A percentile compares a stretch with the other conserved stretches of the same genome.
phyloP scores from a whole-genome alignment of 2,113 vertebrate genomes.

The Colinus virginianus region DNA sequence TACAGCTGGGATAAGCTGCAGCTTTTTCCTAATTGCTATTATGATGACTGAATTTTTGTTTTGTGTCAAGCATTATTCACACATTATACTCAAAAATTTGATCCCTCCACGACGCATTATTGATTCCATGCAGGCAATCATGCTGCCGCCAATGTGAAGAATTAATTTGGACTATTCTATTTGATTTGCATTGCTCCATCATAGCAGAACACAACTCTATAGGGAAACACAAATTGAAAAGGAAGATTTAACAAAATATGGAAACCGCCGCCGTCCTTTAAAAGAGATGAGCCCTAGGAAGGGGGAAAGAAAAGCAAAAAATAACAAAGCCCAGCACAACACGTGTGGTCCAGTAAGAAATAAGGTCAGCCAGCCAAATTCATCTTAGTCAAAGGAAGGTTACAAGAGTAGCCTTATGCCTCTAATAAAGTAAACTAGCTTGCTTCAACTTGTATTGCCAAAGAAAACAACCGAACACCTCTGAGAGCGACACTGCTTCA shows the following conservation, averaged over 20 bases:
- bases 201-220: conserved; percentile 24
- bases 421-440: conserved; percentile 66
- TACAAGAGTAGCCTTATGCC: conserved; percentile 48
- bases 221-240: conserved; percentile 59
- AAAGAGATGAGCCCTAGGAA: not conserved
- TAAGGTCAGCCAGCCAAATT: conserved; percentile 55
- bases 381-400: conserved; percentile 57
- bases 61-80: conserved; percentile 68
- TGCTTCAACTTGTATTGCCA: conserved; percentile 52
- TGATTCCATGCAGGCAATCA: conserved; percentile 64
- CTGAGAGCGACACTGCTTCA: conserved; percentile 51
- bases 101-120: conserved; percentile 63
- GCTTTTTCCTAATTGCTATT: conserved; percentile 71
- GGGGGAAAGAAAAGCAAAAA: not conserved
- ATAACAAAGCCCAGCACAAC: not conserved
- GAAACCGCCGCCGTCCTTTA: not conserved
- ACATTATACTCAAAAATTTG: conserved; percentile 69
- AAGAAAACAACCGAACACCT: conserved; percentile 67
- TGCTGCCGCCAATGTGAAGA: conserved; percentile 47
- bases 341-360: conserved; percentile 47
- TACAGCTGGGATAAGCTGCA: conserved; percentile 70
- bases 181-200: conserved; percentile 63
- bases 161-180: conserved; percentile 69
- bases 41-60: conserved; percentile 72
- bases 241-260: conserved; percentile 34